These are phyloP conservation scores for Carterocephalus palaemon DNA, from an alignment of 2,888 invertebrate species.

Conservation along the genomic window DNA sequence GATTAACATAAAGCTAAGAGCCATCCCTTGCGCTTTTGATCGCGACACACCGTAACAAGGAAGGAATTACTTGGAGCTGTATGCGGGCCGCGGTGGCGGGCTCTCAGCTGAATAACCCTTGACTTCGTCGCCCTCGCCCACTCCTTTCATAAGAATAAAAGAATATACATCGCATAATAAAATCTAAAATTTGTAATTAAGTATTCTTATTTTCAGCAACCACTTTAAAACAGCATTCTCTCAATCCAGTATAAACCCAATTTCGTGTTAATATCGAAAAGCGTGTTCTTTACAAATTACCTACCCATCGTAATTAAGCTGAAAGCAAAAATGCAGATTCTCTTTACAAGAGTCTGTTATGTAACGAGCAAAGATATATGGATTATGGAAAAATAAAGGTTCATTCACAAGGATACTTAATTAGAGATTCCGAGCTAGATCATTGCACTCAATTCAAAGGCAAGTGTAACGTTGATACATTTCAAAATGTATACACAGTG, in stretches of 20 bases:
- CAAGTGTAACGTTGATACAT: slow-evolving; percentile 9
- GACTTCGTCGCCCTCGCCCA: slow-evolving; percentile 55
- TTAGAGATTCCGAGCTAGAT: slow-evolving; percentile 19
- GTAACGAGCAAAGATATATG: slow-evolving; percentile 2
- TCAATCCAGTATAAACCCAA: no score
- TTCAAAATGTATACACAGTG: not conserved
- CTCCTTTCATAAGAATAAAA: slow-evolving; percentile 56
- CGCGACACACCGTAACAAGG: slow-evolving; percentile 52
- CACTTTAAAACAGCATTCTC: no score
- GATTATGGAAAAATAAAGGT: not conserved
- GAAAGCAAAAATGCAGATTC: not conserved
- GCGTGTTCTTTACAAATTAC: no score
- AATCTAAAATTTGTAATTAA: slow-evolving; percentile 31
- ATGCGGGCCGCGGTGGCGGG: slow-evolving; percentile 50
- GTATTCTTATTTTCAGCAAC: slow-evolving; percentile 2
- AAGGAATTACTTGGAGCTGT: slow-evolving; percentile 60
- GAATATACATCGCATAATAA: slow-evolving; percentile 36
- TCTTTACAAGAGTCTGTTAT: no score
- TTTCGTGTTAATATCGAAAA: no score
- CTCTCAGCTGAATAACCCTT: slow-evolving; percentile 68
- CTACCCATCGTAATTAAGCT: slow-evolving; percentile 4
- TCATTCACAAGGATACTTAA: slow-evolving; percentile 15
- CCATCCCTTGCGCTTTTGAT: slow-evolving; percentile 56
- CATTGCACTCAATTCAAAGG: slow-evolving; percentile 13
- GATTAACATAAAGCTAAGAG: slow-evolving; percentile 4